Conservation (phyloP, 2,113 vertebrate species). For the Arothron firmamentum region DNA sequence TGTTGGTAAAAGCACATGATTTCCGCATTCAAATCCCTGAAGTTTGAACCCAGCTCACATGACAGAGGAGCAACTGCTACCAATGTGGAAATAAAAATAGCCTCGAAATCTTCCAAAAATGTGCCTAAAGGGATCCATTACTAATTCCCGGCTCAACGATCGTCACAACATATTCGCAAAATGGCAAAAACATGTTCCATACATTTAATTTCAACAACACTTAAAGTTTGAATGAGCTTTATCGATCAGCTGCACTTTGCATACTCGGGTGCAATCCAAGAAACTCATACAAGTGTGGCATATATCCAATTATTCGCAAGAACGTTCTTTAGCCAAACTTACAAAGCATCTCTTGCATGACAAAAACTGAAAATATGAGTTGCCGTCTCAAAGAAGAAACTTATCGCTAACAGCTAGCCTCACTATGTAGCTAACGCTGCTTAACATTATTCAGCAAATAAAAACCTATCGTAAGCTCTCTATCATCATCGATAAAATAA, state of each 20-base stretch:
- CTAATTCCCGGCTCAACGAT: too few species aligned
- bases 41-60: slow-evolving; percentile 39
- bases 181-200: too few species aligned
- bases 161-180: too few species aligned
- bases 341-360: neutral
- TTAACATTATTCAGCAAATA: neutral
- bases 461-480: neutral
- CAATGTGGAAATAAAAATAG: neutral
- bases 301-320: neutral
- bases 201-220: neutral
- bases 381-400: slow-evolving; percentile 1
- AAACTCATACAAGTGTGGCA: neutral
- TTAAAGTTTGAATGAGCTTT: neutral
- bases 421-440: slow-evolving; percentile 6
- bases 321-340: too few species aligned
- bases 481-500: rapidly evolving
- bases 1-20: slow-evolving; percentile 2
- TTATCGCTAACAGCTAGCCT: slow-evolving; percentile 34
- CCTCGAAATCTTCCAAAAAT: too few species aligned
- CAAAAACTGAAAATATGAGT: neutral
- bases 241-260: neutral
- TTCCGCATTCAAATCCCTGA: neutral
- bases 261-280: neutral
- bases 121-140: too few species aligned
- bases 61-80: slow-evolving; percentile 9